Conservation (phyloP, 1,140 invertebrate genomes). For the Bombus waltoni region DNA sequence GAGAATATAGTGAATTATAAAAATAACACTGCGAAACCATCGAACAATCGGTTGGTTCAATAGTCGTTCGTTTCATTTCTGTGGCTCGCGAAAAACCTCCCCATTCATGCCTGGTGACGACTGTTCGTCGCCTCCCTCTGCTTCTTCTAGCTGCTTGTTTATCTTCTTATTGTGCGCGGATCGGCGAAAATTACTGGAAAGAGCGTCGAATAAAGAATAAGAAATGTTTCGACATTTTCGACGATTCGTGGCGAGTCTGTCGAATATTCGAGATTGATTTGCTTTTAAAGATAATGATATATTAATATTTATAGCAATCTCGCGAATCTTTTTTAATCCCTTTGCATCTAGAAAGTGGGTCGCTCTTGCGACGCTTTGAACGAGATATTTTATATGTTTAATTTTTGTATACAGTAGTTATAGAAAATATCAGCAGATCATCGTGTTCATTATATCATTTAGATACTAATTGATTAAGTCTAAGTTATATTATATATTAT, state of each 20-base stretch:
- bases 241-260: too few relatives aligned
- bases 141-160: conserved; percentile 19
- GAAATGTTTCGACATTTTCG: background rate
- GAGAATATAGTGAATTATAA: conserved; percentile 78
- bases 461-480: too few relatives aligned
- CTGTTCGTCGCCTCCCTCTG: background rate
- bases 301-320: background rate
- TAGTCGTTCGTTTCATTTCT: conserved; percentile 51
- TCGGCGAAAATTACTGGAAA: conserved; percentile 21
- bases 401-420: background rate
- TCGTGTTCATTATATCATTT: too few relatives aligned
- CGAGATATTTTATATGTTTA: background rate
- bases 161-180: conserved; percentile 24
- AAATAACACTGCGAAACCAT: conserved; percentile 79
- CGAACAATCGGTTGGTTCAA: conserved; percentile 78
- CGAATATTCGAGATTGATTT: background rate
- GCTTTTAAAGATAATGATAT: background rate
- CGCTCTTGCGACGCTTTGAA: too few relatives aligned
- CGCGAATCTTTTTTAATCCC: background rate
- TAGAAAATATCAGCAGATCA: background rate
- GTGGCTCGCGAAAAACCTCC: conserved; percentile 24
- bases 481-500: too few relatives aligned
- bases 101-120: conserved; percentile 17
- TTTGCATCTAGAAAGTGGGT: too few relatives aligned
- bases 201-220: conserved; percentile 17